Base-by-base conservation (phyloP, 1,140 invertebrate genomes). In the Telenomus remus region DNA sequence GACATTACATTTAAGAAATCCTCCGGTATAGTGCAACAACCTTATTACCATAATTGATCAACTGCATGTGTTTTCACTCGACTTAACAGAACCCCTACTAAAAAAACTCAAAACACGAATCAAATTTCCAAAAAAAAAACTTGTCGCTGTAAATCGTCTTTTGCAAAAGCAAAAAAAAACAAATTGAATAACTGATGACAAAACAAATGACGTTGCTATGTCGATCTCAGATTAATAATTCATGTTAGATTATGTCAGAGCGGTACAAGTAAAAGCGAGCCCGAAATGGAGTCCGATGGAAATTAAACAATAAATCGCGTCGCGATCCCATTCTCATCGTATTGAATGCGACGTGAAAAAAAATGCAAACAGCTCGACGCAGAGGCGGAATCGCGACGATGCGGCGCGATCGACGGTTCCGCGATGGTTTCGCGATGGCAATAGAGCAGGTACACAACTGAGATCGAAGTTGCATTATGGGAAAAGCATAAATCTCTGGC, bases 401-500 rank as follows among this genome's bases (percentile, higher is more conserved):
- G 68, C 43, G 66, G 66, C 66, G 66, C 49, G n/a, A 70, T 64
- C 54, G 59, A 53, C 48, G 53, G 59, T 71, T 72, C 69, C 69
- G 69, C 69, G 60, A 72, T 72, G 13, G 44, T 8, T 15, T 8
- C 7, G 46, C 19, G 19, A 15, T 12, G 43, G 63, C 56, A 65
- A 73, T 49, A 60, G 43, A 27, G 19, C 19, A 27, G 19, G 19
- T 27, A 27, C 6, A 27, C 19, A 27, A 27, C 19, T 72, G 68
- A 63, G 66, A 53, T 64, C 75, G 64, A 64, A 53, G 69, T 66
- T 60, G 59, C 57, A 69, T 76, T 78, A 75, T 79, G 74, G 79
- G 79, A 81, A 79, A 79, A 73, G 63, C 78, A 66, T 76, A 79
- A 79, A 78, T 79, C 74, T 59, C 6, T 27, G 37, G 60, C 35